A percentile compares a stretch with the other conserved stretches of the same genome.
These are phyloP conservation scores for Empis stercorea DNA, from an alignment of 2,888 invertebrate species.

Conservation along the genomic window DNA sequence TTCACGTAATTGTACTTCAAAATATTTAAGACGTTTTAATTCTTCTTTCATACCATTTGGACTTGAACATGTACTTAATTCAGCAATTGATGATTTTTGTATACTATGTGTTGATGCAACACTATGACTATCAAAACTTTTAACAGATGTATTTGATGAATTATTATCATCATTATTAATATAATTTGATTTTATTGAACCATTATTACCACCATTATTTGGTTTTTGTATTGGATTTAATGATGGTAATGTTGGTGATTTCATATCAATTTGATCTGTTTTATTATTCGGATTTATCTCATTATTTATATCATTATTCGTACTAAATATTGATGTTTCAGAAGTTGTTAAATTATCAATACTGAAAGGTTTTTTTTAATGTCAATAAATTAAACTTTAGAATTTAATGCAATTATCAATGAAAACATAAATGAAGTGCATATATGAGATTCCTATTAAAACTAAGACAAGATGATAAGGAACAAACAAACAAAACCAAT, in stretches of 20 bases:
- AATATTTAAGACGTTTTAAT: conserved; percentile 31
- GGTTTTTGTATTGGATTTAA: conserved; percentile 19
- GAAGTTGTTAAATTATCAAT: conserved; percentile 26
- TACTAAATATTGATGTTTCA: conserved; percentile 33
- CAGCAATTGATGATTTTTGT: conserved; percentile 19
- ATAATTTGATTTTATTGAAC: background rate
- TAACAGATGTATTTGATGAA: conserved; percentile 29
- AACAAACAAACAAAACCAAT: too few relatives aligned
- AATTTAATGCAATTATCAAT: too few relatives aligned
- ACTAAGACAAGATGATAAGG: too few relatives aligned
- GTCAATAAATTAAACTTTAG: too few relatives aligned
- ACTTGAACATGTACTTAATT: conserved; percentile 21
- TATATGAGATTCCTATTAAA: too few relatives aligned
- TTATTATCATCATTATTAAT: conserved; percentile 30
- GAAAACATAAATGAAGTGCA: too few relatives aligned
- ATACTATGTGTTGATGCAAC: conserved; percentile 28
- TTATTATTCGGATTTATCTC: too few relatives aligned
- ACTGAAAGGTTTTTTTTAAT: background rate
- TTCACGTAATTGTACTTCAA: conserved; percentile 33
- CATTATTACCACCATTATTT: conserved; percentile 22
- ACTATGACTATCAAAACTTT: conserved; percentile 32
- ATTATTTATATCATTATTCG: conserved; percentile 12
- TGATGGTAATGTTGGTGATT: background rate
- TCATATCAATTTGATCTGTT: too few relatives aligned
- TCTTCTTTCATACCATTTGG: conserved; percentile 32